Evolutionary conservation across 2,113 vertebrate species (phyloP), one percentile per base, ranked within the genome.

Genomic region (Hypomesus transpacificus): DNA sequence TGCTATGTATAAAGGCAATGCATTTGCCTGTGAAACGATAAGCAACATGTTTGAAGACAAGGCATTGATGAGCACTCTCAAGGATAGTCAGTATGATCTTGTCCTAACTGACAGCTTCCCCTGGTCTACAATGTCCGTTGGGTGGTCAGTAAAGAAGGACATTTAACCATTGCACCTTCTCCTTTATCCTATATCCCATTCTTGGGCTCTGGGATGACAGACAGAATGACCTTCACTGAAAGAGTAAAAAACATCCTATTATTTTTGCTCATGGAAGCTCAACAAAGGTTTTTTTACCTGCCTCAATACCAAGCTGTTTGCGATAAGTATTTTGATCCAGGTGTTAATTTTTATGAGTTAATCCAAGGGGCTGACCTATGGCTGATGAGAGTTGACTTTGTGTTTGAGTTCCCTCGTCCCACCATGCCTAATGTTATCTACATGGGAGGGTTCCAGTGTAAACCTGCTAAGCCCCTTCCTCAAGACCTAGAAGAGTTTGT

Each of bases 331-430:
- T 92, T 93, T n/a, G 77, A 84, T 14, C 71, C 86, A 51, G 82
- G 84, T 28, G 65, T 89, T 20, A 75, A 79, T 28, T 88, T 87
- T 21, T 75, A 70, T 50, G 75, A 87, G 0, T 77, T 93, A 63
- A 79, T 91, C 63, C 85, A 84, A 18, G 84, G 78, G 4, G 87
- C 91, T 3, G 91, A 93, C 31, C 61, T 93, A 1, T 92, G 91
- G 87, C 84, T 93, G 2, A 92, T 92, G 90, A 89, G 86, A 76
- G 82, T 69, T 1, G 88, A 93, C 73, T 93, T 92, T 84, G 90
- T 93, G 4, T 91, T 93, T 66, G 91, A 92, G 76, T 92, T 85
- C 64, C 90, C 91, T 31, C 86, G 89, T 0, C 91, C 90, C 6
- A 90, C 88, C 9, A 91, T 93, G 90, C 91, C 91, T 1, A 92